Base-by-base conservation (phyloP, 2,888 invertebrate species). In the Chrysina gloriosa region DNA sequence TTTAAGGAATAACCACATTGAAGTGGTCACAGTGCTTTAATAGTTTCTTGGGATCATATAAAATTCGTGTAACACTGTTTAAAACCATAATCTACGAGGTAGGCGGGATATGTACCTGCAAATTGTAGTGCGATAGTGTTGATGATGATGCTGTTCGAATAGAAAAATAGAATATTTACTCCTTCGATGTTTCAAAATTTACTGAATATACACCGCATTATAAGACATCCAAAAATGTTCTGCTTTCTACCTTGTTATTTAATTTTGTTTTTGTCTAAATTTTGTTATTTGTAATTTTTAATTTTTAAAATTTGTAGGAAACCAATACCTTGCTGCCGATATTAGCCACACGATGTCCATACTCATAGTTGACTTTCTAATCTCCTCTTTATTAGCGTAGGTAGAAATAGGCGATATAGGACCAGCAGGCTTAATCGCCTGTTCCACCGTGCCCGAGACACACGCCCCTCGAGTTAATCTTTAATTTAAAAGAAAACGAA, bases 231-330 rank as follows among this genome's bases (percentile, higher is more conserved):
- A 42, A 61, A 42, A 61, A 42, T 27, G 42, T 42, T 61, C 19
- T 11, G 3, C 14, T 9, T 61, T 16, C 7, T 27, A 31, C 19
- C 39, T 58, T 42, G 36, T 45, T 65, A 31, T 48, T 47, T 66
- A 58, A 31, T 29, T 39, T 29, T 70, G 68, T 65, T 65, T 29
- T 67, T 63, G 56, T 68, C 45, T 70, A 63, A 58, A 65, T 34
- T 36, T 70, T 63, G 21, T 52, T 34, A 48, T 50, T 50, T 61
- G 36, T 67, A 67, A 68, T 50, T 61, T 16, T 61, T 64, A 36
- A 36, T 65, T 63, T 34, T 64, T 64, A 27, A 50, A 66, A 36
- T 66, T 66, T 66, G 54, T 65, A 54, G 66, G 56, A 19, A 16
- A 31, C 21, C 45, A n/a, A 61, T 16, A 42, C n/a, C n/a, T 19